Base-by-base conservation (phyloP, 2,797 vertebrate species). In the Malacoctenus gilli region DNA sequence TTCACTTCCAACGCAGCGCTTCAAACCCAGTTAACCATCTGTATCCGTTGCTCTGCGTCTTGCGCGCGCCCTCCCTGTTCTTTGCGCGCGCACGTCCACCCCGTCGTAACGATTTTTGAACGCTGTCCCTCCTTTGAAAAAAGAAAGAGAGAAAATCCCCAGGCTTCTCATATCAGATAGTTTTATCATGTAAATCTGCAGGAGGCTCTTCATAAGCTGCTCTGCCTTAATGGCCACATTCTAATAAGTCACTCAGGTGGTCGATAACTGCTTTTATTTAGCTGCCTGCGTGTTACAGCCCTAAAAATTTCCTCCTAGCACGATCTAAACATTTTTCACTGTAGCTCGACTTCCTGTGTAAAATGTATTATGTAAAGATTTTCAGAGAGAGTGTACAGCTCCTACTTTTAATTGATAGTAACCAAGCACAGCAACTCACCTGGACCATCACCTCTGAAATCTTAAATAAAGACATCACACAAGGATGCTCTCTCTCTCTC, bases 401-500 rank as follows among this genome's bases (percentile, higher is more conserved):
- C 9, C 25, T 28, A 28, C 25, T 28, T 9, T 28, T 28, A 2
- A 16, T 12, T 4, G 10, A 18, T 48, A 19, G 12, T n/a, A 11
- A 5, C 20, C 3, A 16, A 44, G 25, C 23, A 46, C n/a, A n/a
- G n/a, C n/a, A n/a, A n/a, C 37, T 4, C 77, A 91, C 81, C 82
- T 75, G 77, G 85, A 85, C 86, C 87, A 88, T 89, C 91, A 89
- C 36, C 14, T 31, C n/a, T 19, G 81, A 80, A 89, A 89, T 82
- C 86, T 84, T 62, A 88, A 88, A 89, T 87, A 86, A 83, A 89
- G 78, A 89, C 88, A 92, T 92, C 91, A 92, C 92, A 94, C 90
- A 66, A 63, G 43, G 63, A 76, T 79, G 89, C 85, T 82, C 1
- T 15, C 23, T n/a, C 21, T n/a, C 32, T 7, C 21, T 21, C 25